Conservation (phyloP, 2,888 invertebrate species). For the Eupithecia inturbata region DNA sequence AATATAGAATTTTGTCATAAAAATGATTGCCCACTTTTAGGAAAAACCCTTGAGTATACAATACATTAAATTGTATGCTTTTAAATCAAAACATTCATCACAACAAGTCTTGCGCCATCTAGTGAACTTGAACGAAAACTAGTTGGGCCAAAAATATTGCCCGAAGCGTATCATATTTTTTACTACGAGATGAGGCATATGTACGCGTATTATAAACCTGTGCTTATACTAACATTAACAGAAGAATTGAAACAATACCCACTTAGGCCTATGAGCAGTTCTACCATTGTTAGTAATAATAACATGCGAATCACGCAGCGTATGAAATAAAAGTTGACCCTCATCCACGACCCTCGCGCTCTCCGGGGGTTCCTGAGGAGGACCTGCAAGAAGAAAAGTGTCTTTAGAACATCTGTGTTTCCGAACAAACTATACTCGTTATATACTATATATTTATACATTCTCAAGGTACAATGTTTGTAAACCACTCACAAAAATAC, state of each 20-base stretch:
- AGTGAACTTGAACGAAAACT: too few species aligned
- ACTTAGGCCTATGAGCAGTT: constrained; percentile 97
- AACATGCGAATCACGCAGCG: constrained; percentile 96
- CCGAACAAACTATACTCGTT: neutral
- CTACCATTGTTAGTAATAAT: constrained; percentile 95
- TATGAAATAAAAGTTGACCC: constrained; percentile 93
- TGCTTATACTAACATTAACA: neutral
- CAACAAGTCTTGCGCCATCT: too few species aligned
- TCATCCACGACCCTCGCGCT: constrained; percentile 66
- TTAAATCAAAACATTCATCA: too few species aligned
- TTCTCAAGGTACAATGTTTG: neutral
- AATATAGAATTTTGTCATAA: too few species aligned
- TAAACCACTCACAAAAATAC: too few species aligned
- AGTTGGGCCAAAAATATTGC: too few species aligned
- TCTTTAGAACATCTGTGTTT: neutral
- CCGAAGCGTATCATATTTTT: too few species aligned
- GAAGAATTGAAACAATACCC: constrained; percentile 60
- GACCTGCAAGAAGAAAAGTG: neutral
- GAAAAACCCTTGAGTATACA: too few species aligned
- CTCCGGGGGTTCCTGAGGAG: neutral
- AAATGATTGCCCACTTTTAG: too few species aligned
- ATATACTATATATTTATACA: neutral
- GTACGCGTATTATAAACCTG: too few species aligned
- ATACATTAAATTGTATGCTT: too few species aligned
- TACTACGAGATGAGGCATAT: too few species aligned